Base-by-base conservation (phyloP, 2,888 invertebrate species). In the Phlogophora meticulosa region DNA sequence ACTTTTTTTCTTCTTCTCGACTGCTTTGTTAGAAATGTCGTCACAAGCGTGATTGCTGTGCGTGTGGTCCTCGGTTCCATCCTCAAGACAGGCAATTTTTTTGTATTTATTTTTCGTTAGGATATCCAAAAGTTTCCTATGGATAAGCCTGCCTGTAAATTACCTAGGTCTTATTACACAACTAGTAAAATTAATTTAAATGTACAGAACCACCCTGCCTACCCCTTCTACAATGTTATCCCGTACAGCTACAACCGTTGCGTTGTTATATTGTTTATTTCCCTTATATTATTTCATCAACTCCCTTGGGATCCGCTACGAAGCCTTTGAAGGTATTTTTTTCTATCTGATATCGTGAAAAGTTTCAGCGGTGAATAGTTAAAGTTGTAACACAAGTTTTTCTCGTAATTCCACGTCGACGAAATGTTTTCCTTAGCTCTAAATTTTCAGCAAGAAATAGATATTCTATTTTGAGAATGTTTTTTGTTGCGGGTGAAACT, bases 361-460 rank as follows among this genome's bases (percentile, higher is more conserved):
- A 69, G 42, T 51, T 68, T 45, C 11, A 51, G 49, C 36, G 15
- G 22, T 28, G 32, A 69, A 51, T 60, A 49, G 69, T 67, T 22
- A 15, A 49, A 42, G 36, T 51, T 38, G 22, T 20, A 60, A 69
- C 32, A 32, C 9, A 69, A 60, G 38, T 38, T 70, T 59, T 38
- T 36, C 17, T 17, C 24, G 28, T 28, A 49, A 56, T 56, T 45
- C 32, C 15, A 7, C 2, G 11, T 10, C 1, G 2, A 7, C 0
- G 9, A 3, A 49, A 17, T 2, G 49, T 42, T 59, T 59, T 69
- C 0, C 20, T 4, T 4, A 13, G 20, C 7, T 22, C 9, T 24
- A 42, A 22, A 49, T 58, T 36, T 68, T n/a, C 1, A 28, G 7
- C n/a, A 56, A 7, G 13, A 32, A 32, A 42, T 28, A 28, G 4